Base-by-base conservation (phyloP, 1,140 invertebrate species). In the Zophobas atratus region DNA sequence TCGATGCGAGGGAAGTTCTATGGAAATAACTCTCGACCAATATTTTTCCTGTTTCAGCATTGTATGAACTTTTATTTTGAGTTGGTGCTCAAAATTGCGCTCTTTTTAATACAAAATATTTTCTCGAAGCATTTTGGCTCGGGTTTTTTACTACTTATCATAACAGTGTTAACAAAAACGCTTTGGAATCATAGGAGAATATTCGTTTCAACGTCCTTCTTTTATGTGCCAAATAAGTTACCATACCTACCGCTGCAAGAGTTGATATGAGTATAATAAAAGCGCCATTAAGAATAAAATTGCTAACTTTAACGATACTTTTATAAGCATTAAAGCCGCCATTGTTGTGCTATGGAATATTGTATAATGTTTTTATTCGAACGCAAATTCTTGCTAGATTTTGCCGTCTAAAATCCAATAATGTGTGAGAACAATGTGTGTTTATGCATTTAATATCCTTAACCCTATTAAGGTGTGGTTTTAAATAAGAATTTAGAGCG, bases 361-460 rank as follows among this genome's bases (percentile, higher is more conserved):
- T 67, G n/a, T 41, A 38, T 67, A 67, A 67, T 67, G 60, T 67
- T 67, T 67, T 43, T 67, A 67, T 67, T 67, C 60, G 33, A 2
- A 1, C 39, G 39, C 60, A 41, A 67, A 67, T 67, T 67, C 43
- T 67, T 51, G 8, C 43, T 46, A 46, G 43, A 46, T 8, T 46
- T 46, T 60, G 0, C 35, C 35, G 56, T 57, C 20, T 35, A 35
- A 35, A 57, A 35, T 35, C 32, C 56, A 60, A 60, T 2, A 60
- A 38, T 1, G 55, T 57, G 3, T 35, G 20, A 60, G 36, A 60
- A 60, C 56, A 60, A 60, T 60, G 33, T 60, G 20, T 36, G 35
- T 38, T 60, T 60, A 38, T 36, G 35, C 35, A 60, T 38, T 60
- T 60, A 60, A 60, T 60, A 39, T 4, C 8, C 3, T 46, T 46